Percentiles rank a stretch among this genome's conserved stretches.
Conservation (phyloP, 2,888 invertebrate genomes). For the Diplazon laetatorius region DNA sequence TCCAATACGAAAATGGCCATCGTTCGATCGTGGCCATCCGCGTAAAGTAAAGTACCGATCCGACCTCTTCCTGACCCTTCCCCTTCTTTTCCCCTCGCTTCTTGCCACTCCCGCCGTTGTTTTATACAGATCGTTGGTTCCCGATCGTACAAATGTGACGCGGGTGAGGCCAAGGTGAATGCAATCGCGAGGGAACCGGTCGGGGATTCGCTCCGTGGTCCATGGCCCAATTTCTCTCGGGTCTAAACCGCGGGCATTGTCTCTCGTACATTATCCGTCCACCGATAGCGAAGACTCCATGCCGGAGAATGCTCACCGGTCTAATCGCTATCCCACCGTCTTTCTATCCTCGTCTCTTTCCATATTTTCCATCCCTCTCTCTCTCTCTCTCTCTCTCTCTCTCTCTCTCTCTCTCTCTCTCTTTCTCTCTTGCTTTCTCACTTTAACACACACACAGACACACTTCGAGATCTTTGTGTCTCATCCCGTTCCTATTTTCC, state of each 20-base stretch:
- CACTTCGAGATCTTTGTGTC: no score
- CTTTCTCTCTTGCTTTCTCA: neutral
- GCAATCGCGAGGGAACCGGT: constrained; percentile 40
- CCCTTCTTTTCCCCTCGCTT: no score
- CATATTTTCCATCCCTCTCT: neutral
- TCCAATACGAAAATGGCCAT: no score
- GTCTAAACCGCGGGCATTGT: constrained; percentile 43
- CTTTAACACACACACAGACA: no score
- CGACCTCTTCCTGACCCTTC: no score
- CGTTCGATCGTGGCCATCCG: no score
- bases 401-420: constrained; percentile 1
- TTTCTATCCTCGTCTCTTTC: neutral
- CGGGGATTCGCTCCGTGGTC: constrained; percentile 18
- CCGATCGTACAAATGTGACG: no score
- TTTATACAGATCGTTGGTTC: no score
- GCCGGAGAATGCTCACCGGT: constrained; percentile 25
- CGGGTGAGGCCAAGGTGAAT: constrained; percentile 43
- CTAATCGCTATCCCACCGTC: constrained; percentile 16
- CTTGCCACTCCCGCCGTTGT: no score
- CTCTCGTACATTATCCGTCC: constrained; percentile 49
- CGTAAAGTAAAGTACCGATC: no score
- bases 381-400: neutral
- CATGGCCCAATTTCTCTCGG: constrained; percentile 46
- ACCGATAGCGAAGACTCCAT: constrained; percentile 31
- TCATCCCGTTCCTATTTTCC: no score